Percentiles rank a stretch among this genome's conserved stretches.
phyloP scores from a whole-genome alignment of 2,113 vertebrate species.

The Stigmatopora argus region DNA sequence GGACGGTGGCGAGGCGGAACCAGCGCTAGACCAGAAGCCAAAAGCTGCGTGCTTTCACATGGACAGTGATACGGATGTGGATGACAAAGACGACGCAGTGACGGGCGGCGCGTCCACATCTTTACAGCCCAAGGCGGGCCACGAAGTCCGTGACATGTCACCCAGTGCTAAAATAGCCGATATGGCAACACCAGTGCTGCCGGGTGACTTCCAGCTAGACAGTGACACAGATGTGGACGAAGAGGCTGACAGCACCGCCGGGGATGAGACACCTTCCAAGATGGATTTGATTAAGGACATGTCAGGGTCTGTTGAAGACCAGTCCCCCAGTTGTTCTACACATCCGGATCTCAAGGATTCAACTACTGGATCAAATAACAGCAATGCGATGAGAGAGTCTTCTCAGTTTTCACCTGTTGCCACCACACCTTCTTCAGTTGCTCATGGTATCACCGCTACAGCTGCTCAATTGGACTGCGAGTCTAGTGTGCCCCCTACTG shows the following conservation, averaged over 20 bases:
- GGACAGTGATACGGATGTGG: conserved; percentile 66
- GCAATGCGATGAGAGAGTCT: conserved; percentile 36
- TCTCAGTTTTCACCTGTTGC: conserved; percentile 11
- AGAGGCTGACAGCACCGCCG: conserved; percentile 15
- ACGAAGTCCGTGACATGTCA: conserved; percentile 57
- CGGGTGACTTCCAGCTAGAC: conserved; percentile 43
- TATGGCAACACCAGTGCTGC: conserved; percentile 8
- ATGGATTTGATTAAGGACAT: conserved; percentile 35
- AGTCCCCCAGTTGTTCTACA: not conserved
- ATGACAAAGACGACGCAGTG: conserved; percentile 28
- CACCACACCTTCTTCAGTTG: not conserved
- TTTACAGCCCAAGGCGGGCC: conserved; percentile 28
- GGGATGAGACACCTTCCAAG: conserved; percentile 8
- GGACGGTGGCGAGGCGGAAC: conserved; percentile 24
- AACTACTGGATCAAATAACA: conserved; percentile 24
- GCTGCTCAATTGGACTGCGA: conserved; percentile 14
- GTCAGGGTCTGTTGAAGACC: conserved; percentile 33
- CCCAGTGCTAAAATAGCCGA: conserved; percentile 13
- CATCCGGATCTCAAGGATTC: conserved; percentile 5
- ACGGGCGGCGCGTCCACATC: not conserved
- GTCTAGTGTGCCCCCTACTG: not conserved
- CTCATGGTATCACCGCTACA: not conserved
- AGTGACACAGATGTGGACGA: conserved; percentile 69
- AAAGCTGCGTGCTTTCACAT: conserved; percentile 39
- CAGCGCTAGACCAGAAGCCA: conserved; percentile 8